Evolutionary conservation across 1,140 invertebrate genomes (phyloP), one percentile per base, ranked within the genome.

Genomic region (Colletes gigas): DNA sequence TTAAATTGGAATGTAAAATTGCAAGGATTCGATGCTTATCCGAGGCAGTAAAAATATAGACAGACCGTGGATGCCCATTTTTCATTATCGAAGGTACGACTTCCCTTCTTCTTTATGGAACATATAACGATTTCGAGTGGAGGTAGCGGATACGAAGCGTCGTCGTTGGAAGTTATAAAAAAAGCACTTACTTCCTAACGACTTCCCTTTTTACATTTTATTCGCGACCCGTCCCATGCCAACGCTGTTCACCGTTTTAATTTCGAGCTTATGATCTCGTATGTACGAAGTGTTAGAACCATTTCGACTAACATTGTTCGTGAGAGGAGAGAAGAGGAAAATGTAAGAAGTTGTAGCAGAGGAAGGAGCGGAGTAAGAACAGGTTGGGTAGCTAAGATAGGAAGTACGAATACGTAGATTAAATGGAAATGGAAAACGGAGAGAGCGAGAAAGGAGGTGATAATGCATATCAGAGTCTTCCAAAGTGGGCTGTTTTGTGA

Each of bases 141-240:
- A 19, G 50, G 14, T 9, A 70, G 67, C n/a, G 50, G 57, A 72
- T 65, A 65, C 39, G 77, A 7, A 57, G 39, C 19, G 69, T 65
- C 50, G 66, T 73, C 60, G 69, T 65, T 50, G 19, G 12, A 39
- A 19, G 70, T 30, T 57, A 79, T 79, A 71, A 79, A 79, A 72
- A 63, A 55, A 65, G 15, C 59, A 78, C 69, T 78, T 65, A 54
- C 59, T 41, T 44, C 3, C 50, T 72, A 73, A 78, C 69, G 30
- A 78, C 77, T 55, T 73, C 59, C 60, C 50, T 39, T 78, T 55
- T 30, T 65, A 63, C 77, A 72, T 78, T 78, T 78, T 73, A 78
- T 78, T 65, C 39, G 6, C 39, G 17, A 9, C 39, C 60, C 19
- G 54, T 54, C 59, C 3, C 44, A 7, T 6, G 7, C 19, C 5